Evolutionary conservation across 2,113 vertebrate genomes (phyloP).

Genomic region (Mesembrinibis cayennensis): DNA sequence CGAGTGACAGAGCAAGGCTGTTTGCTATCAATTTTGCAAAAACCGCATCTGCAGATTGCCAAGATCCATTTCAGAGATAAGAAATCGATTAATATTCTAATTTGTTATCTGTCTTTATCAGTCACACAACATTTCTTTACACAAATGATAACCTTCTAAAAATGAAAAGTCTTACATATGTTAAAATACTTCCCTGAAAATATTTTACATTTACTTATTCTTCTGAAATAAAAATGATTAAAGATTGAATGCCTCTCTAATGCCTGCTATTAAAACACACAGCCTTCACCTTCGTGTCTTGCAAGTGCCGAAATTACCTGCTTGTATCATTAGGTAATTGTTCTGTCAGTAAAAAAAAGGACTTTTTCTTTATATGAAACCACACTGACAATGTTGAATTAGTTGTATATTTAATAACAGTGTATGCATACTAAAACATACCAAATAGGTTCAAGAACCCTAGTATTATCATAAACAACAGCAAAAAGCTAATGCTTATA

Average conservation of each 20-base stretch:
- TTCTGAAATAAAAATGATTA: not conserved
- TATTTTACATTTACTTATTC: conserved; percentile 22
- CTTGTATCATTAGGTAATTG: not conserved
- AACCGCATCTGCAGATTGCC: conserved; percentile 63
- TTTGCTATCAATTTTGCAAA: conserved; percentile 74
- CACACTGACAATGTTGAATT: not conserved
- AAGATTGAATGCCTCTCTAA: not conserved
- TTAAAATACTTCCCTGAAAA: conserved; percentile 14
- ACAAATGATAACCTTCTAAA: conserved; percentile 48
- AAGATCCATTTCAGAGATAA: conserved; percentile 61
- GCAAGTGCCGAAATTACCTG: not conserved
- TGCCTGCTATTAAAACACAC: not conserved
- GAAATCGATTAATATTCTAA: conserved; percentile 72
- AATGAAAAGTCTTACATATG: not conserved
- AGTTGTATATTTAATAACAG: not conserved
- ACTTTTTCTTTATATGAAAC: not conserved
- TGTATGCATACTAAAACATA: not conserved
- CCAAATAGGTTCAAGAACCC: not conserved
- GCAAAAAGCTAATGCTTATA: not conserved
- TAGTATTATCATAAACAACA: not conserved
- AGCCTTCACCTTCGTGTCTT: not conserved
- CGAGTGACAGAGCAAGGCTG: conserved; percentile 71
- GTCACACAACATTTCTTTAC: conserved; percentile 44
- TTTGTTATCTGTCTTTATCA: conserved; percentile 69
- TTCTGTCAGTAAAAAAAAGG: not conserved